These are phyloP conservation scores for Tetranychus piercei DNA, from an alignment of 2,888 invertebrate genomes.

Conservation along the genomic window DNA sequence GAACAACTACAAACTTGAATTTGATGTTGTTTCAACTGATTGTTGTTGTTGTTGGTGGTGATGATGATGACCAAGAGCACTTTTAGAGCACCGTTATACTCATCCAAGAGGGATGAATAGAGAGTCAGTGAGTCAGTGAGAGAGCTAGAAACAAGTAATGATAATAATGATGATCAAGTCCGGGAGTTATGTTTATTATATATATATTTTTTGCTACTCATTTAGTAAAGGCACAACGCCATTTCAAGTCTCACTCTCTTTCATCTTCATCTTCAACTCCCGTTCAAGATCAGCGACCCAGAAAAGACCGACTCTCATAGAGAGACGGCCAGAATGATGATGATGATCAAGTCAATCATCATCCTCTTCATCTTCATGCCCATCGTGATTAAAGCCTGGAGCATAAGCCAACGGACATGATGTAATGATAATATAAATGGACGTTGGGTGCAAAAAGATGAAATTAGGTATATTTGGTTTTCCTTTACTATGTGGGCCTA, in stretches of 20 bases:
- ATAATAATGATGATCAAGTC: not conserved
- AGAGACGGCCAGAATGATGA: not conserved
- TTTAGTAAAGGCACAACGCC: not conserved
- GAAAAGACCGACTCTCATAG: not conserved
- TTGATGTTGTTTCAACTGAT: no score
- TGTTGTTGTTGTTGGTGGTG: not conserved
- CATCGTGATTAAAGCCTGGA: not conserved
- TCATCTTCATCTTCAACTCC: not conserved
- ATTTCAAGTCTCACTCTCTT: not conserved
- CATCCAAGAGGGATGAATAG: not conserved
- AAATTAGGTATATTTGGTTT: constrained; percentile 1
- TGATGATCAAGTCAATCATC: not conserved
- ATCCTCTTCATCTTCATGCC: not conserved
- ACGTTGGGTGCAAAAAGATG: not conserved
- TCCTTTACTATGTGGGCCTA: not conserved
- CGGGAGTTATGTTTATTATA: not conserved
- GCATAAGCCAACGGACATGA: not conserved
- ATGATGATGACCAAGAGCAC: not conserved
- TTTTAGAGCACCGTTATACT: not conserved
- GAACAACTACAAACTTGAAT: no score
- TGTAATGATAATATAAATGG: not conserved
- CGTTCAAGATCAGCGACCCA: constrained; percentile 1
- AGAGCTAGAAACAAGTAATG: not conserved
- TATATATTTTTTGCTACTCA: not conserved
- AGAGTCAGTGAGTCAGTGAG: constrained; percentile 7